Conservation (phyloP, 2,113 vertebrate species). For the Grantiella picta region DNA sequence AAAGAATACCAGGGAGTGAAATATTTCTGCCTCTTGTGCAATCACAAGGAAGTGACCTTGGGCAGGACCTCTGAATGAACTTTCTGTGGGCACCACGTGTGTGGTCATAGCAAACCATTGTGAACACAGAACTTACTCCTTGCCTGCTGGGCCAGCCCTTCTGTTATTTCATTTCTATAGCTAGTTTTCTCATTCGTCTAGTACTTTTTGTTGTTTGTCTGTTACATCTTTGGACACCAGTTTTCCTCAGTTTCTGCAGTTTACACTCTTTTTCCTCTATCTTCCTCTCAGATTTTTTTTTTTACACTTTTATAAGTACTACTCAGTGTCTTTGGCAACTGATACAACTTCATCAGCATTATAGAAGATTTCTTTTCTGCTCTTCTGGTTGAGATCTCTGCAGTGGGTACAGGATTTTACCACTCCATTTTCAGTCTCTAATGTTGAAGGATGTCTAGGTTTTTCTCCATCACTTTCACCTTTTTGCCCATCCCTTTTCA, state of each 20-base stretch:
- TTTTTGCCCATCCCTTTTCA: neutral
- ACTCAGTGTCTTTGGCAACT: neutral
- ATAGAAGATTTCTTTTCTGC: neutral
- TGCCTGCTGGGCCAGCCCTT: neutral
- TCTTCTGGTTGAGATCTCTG: neutral
- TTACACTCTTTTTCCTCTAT: neutral
- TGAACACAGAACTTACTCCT: neutral
- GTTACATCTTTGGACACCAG: neutral
- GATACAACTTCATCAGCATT: neutral
- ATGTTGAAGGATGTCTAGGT: neutral
- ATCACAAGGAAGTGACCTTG: constrained; percentile 17
- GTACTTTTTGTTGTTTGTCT: neutral
- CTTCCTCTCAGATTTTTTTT: neutral
- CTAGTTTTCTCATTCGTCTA: neutral
- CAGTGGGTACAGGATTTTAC: neutral
- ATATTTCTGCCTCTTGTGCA: constrained; percentile 39
- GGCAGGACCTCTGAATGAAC: constrained; percentile 27
- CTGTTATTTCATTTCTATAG: neutral
- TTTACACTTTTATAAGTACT: neutral
- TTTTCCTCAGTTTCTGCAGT: neutral
- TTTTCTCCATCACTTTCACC: neutral
- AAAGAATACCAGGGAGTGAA: constrained; percentile 34
- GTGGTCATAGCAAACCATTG: neutral
- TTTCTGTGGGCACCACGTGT: neutral
- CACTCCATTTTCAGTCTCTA: neutral